Percentiles rank a stretch among this genome's conserved stretches.
These are phyloP conservation scores for Pachycephala philippinensis DNA, from an alignment of 2,113 vertebrate species.

Conservation along the genomic window DNA sequence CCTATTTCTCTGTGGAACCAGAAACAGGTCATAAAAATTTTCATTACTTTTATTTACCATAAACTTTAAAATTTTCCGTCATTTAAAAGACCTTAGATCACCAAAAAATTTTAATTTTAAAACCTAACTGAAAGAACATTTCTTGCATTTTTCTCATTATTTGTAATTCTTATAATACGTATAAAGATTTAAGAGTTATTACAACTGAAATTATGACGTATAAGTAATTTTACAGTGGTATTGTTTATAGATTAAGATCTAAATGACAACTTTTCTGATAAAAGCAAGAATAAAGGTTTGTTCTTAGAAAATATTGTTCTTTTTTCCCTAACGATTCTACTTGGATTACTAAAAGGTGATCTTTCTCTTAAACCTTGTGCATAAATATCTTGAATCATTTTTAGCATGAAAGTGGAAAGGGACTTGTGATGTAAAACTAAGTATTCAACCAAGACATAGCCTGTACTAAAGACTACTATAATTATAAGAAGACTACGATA, in stretches of 20 bases:
- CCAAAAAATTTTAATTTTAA: neutral
- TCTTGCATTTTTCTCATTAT: neutral
- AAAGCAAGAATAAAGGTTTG: neutral
- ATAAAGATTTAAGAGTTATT: neutral
- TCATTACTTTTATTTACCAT: neutral
- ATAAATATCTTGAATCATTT: neutral
- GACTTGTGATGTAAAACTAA: neutral
- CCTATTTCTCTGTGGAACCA: constrained; percentile 83
- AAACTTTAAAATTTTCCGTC: neutral
- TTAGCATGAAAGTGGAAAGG: neutral
- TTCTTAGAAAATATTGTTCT: neutral
- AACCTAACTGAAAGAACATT: neutral
- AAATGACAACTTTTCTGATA: neutral
- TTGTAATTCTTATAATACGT: neutral
- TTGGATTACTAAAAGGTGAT: neutral
- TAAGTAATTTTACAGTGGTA: neutral
- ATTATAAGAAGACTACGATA: neutral
- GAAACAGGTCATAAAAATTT: constrained; percentile 76
- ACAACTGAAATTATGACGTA: neutral
- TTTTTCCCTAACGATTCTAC: neutral
- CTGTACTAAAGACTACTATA: neutral
- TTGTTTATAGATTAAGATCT: neutral
- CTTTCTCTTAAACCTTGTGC: neutral
- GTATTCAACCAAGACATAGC: neutral
- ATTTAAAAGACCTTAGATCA: neutral